Evolutionary conservation across 30 jellyfish, hydroid and myxozoan genomes (phyloP).

Genomic region (Aurelia sp.): DNA sequence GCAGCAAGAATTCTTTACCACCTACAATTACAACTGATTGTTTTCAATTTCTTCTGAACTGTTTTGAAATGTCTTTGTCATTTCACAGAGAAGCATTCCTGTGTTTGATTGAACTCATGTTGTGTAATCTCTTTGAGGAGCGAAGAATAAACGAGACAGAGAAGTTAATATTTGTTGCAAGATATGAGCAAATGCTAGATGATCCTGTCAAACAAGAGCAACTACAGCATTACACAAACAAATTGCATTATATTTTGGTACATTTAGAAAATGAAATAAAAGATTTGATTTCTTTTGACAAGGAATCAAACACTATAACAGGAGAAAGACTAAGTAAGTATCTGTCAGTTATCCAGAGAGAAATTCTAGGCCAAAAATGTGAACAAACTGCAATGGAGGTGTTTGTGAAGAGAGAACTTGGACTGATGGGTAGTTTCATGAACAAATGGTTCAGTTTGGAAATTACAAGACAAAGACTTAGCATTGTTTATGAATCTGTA

Average conservation of each 20-base stretch:
- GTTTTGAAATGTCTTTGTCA: constrained; percentile 28
- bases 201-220: constrained; percentile 10
- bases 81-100: constrained; percentile 54
- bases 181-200: constrained; percentile 52
- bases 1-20: constrained; percentile 28
- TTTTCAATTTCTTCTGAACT: constrained; percentile 8
- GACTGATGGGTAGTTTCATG: background rate
- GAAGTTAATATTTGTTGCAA: constrained; percentile 35
- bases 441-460: constrained; percentile 57
- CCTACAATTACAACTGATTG: constrained; percentile 33
- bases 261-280: constrained; percentile 18
- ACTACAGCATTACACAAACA: background rate
- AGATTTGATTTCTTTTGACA: background rate
- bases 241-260: constrained; percentile 48
- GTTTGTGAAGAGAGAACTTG: constrained; percentile 24
- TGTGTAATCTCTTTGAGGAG: constrained; percentile 22
- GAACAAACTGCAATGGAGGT: constrained; percentile 14
- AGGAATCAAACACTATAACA: background rate
- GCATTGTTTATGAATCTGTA: constrained; percentile 19
- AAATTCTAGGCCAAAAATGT: background rate
- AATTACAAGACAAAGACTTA: constrained; percentile 35
- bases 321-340: constrained; percentile 40
- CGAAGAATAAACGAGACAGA: constrained; percentile 38
- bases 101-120: constrained; percentile 36
- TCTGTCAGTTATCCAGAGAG: constrained; percentile 44